Conservation (phyloP, 2,888 invertebrate species). For the Chrysolina haemoptera region DNA sequence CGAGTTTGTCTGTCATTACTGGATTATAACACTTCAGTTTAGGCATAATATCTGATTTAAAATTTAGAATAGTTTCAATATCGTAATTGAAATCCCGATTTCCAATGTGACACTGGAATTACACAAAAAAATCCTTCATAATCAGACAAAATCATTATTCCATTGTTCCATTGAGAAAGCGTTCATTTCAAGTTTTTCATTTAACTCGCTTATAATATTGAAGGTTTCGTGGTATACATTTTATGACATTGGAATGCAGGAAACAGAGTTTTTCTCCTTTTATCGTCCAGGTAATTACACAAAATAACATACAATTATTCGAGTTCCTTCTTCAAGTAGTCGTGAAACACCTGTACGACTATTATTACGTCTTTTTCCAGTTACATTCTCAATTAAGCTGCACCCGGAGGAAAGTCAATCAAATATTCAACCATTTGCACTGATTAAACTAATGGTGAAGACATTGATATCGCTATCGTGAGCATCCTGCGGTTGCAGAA, state of each 20-base stretch:
- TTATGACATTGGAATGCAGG: conserved; percentile 3
- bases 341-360: conserved; percentile 17
- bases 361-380: conserved; percentile 5
- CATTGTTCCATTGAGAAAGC: no score
- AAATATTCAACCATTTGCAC: conserved; percentile 11
- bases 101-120: no score
- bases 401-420: background rate
- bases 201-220: background rate
- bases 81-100: no score
- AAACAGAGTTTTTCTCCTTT: background rate
- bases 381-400: background rate
- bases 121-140: no score
- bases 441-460: background rate
- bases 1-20: no score
- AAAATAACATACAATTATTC: conserved; percentile 8
- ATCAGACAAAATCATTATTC: no score
- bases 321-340: conserved; percentile 1
- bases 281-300: conserved; percentile 1
- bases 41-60: no score
- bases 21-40: no score
- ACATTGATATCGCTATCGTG: background rate
- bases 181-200: no score
- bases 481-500: background rate
- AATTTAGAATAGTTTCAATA: no score
- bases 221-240: background rate